Conservation (phyloP, 2,797 vertebrate species). For the Hylomyscus alleni region DNA sequence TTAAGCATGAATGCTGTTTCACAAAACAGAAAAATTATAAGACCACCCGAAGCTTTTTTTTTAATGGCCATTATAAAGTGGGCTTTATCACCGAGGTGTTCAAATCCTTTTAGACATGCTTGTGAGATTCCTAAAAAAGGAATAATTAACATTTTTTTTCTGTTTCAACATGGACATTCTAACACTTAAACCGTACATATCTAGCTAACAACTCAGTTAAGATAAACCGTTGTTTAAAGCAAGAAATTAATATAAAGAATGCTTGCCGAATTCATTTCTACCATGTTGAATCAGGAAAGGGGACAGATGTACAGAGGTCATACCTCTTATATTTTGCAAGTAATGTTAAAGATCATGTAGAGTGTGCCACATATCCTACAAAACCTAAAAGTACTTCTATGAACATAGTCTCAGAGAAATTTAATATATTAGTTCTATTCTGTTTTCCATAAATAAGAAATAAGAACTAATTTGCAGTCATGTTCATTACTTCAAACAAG, state of each 20-base stretch:
- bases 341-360: conserved; percentile 41
- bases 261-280: conserved; percentile 26
- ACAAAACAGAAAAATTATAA: conserved; percentile 56
- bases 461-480: conserved; percentile 33
- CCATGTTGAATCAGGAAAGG: not conserved
- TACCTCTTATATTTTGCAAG: conserved; percentile 22
- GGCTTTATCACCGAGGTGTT: conserved; percentile 1
- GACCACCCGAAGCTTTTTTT: not conserved
- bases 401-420: not conserved
- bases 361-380: not conserved
- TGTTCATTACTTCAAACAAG: not conserved
- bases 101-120: conserved; percentile 37
- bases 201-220: conserved; percentile 36
- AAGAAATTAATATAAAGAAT: conserved; percentile 36
- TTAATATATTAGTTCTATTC: conserved; percentile 16
- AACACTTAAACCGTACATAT: conserved; percentile 25
- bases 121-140: not conserved
- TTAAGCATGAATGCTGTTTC: conserved; percentile 41
- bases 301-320: not conserved
- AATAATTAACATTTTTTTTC: conserved; percentile 35
- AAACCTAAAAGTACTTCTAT: not conserved
- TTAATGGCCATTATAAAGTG: conserved; percentile 57
- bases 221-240: conserved; percentile 29
- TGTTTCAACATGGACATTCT: conserved; percentile 1
- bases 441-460: conserved; percentile 27